Percentiles rank a stretch among this genome's conserved stretches.
Evolutionary conservation across 1,140 invertebrate species (phyloP).

Genomic region (Cardiocondyla obscurior): DNA sequence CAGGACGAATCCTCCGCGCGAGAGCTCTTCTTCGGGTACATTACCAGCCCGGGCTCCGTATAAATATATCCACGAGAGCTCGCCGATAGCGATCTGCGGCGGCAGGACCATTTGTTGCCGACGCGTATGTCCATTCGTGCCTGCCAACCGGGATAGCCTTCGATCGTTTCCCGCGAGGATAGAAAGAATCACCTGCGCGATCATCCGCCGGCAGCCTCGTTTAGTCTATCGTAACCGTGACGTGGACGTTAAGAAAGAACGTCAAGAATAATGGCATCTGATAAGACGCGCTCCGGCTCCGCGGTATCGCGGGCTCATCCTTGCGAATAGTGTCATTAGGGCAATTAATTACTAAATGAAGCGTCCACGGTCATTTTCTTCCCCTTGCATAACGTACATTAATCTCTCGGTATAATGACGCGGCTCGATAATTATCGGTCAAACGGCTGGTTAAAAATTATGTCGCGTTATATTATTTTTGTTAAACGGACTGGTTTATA

Average conservation of each 20-base stretch:
- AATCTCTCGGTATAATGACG: not conserved
- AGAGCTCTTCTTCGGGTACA: conserved; percentile 71
- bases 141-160: conserved; percentile 55
- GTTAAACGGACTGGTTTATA: too few species aligned
- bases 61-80: conserved; percentile 77
- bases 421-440: not conserved
- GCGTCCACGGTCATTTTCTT: not conserved
- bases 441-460: not conserved
- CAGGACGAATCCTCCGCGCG: conserved; percentile 30
- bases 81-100: conserved; percentile 79
- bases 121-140: conserved; percentile 73
- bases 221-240: conserved; percentile 40
- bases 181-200: conserved; percentile 61
- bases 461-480: not conserved
- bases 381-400: not conserved
- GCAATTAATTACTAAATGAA: conserved; percentile 30
- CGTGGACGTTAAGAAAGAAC: conserved; percentile 34
- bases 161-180: conserved; percentile 47
- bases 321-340: conserved; percentile 17
- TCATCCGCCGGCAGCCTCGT: conserved; percentile 59
- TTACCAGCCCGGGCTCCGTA: conserved; percentile 77
- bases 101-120: conserved; percentile 80
- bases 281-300: conserved; percentile 36
- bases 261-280: conserved; percentile 62
- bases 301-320: not conserved